phyloP scores from a whole-genome alignment of 2,113 vertebrate genomes.

The Dasypus novemcinctus region DNA sequence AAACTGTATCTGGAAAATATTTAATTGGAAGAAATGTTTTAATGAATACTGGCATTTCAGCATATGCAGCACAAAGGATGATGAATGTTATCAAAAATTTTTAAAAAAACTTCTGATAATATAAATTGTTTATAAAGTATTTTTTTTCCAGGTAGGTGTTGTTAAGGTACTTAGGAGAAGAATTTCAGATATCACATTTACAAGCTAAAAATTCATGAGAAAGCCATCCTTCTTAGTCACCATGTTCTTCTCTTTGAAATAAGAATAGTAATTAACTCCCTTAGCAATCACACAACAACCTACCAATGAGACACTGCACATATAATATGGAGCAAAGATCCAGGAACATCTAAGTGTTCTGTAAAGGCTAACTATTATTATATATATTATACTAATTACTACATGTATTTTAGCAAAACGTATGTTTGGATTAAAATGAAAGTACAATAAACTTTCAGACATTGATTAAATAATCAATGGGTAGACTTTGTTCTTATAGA shows the following conservation, averaged over 20 bases:
- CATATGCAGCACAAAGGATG: background rate
- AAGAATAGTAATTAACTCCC: background rate
- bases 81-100: background rate
- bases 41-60: background rate
- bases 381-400: background rate
- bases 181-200: background rate
- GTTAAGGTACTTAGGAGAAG: background rate
- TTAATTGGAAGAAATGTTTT: background rate
- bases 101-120: too few relatives aligned
- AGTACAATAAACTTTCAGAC: background rate
- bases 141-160: background rate
- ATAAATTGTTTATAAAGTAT: background rate
- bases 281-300: background rate
- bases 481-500: background rate
- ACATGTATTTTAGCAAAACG: background rate
- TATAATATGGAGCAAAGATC: background rate
- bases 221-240: background rate
- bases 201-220: background rate
- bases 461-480: background rate
- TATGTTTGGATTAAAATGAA: slow-evolving; percentile 8
- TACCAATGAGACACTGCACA: background rate
- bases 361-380: background rate
- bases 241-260: background rate
- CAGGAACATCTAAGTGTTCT: background rate
- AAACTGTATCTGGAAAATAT: background rate